Conservation (phyloP, 2,888 invertebrate species). For the Plagodis dolabraria region DNA sequence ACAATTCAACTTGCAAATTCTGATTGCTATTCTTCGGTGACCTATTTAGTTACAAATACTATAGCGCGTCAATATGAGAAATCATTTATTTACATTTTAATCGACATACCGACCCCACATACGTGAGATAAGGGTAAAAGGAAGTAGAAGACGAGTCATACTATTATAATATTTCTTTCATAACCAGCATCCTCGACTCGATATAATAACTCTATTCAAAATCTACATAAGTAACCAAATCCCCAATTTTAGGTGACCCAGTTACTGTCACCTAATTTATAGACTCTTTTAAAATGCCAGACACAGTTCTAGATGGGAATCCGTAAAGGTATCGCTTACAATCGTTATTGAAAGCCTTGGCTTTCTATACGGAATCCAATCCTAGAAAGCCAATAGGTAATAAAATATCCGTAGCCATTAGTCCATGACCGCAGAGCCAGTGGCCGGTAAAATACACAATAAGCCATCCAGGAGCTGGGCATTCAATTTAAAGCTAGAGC, state of each 20-base stretch:
- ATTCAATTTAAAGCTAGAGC: slow-evolving; percentile 3
- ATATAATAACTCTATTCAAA: neutral
- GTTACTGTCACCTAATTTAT: slow-evolving; percentile 9
- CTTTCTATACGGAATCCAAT: slow-evolving; percentile 28
- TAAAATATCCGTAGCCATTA: slow-evolving; percentile 59
- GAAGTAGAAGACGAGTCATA: too few species aligned
- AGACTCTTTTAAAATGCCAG: slow-evolving; percentile 3
- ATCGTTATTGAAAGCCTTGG: slow-evolving; percentile 23
- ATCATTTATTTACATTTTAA: too few species aligned
- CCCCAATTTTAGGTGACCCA: slow-evolving; percentile 6
- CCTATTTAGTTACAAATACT: too few species aligned
- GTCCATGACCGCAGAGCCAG: slow-evolving; percentile 52
- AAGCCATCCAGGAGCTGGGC: slow-evolving; percentile 19
- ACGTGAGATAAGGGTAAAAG: too few species aligned
- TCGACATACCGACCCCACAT: too few species aligned
- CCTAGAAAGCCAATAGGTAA: slow-evolving; percentile 67
- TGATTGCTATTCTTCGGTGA: too few species aligned
- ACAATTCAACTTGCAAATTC: too few species aligned
- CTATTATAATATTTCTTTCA: too few species aligned
- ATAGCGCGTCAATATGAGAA: too few species aligned
- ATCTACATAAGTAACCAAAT: neutral
- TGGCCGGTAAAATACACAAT: slow-evolving; percentile 26
- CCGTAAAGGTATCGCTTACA: slow-evolving; percentile 16
- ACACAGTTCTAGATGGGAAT: slow-evolving; percentile 3
- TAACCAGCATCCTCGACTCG: too few species aligned